Conservation (phyloP, 1,140 invertebrate species). For the Frieseomelitta varia region DNA sequence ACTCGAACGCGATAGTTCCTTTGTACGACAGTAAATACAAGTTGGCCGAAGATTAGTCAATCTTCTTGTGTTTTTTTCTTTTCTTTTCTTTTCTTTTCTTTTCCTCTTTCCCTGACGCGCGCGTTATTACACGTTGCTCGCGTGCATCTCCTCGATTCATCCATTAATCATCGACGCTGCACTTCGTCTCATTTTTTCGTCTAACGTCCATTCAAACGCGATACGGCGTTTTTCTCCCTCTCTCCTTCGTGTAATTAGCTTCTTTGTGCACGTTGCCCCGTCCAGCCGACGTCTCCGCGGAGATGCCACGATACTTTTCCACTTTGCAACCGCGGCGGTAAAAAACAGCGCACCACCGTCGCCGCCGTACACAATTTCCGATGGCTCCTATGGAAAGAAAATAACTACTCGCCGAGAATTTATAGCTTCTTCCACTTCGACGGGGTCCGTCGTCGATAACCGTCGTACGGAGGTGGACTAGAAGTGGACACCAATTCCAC, state of each 20-base stretch:
- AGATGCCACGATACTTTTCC: neutral
- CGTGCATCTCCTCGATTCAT: neutral
- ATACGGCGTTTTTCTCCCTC: neutral
- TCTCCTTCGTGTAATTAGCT: neutral
- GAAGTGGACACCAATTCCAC: neutral
- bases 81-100: neutral
- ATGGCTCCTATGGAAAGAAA: slow-evolving; percentile 2
- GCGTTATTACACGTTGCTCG: neutral
- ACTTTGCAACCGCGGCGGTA: neutral
- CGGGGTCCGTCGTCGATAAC: slow-evolving; percentile 6
- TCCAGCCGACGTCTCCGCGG: neutral
- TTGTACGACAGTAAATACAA: neutral
- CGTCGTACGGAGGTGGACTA: neutral
- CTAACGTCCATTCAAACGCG: neutral
- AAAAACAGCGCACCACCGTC: neutral
- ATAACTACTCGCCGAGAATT: slow-evolving; percentile 5
- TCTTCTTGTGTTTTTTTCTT: neutral
- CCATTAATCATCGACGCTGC: slow-evolving; percentile 18
- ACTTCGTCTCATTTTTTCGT: neutral
- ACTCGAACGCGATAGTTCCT: neutral
- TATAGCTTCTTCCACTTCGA: neutral
- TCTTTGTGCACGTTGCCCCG: neutral
- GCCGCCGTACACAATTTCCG: neutral
- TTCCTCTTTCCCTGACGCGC: neutral
- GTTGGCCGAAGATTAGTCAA: neutral